Conservation (phyloP, 2,888 invertebrate species). For the Rhopalosiphum nymphaeae region DNA sequence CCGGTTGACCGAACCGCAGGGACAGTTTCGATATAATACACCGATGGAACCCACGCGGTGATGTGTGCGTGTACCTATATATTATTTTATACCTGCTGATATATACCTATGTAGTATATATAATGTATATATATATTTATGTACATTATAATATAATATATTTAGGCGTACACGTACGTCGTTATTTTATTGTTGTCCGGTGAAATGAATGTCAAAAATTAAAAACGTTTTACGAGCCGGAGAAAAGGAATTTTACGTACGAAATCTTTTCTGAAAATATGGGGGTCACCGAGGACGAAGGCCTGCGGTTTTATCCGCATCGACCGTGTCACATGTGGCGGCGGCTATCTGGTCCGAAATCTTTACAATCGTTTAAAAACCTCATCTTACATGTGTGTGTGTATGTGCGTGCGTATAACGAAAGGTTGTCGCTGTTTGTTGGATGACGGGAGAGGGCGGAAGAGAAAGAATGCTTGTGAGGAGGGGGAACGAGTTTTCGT, state of each 20-base stretch:
- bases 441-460: background rate
- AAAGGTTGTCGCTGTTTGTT: background rate
- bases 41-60: background rate
- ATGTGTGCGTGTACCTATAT: background rate
- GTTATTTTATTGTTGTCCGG: constrained; percentile 42
- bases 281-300: constrained; percentile 42
- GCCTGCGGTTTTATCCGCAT: constrained; percentile 54
- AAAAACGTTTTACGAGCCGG: constrained; percentile 44
- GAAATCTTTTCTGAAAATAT: constrained; percentile 42
- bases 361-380: constrained; percentile 61
- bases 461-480: background rate
- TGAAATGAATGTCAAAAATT: constrained; percentile 48
- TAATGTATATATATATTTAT: background rate
- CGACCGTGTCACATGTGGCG: constrained; percentile 55
- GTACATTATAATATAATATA: background rate
- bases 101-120: background rate
- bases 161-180: background rate
- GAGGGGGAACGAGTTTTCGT: constrained; percentile 53
- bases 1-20: constrained; percentile 36
- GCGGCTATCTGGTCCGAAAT: constrained; percentile 62
- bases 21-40: constrained; percentile 42
- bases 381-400: background rate
- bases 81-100: constrained; percentile 1
- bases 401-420: background rate
- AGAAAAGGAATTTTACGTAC: constrained; percentile 50